phyloP scores from a whole-genome alignment of 2,888 invertebrate genomes.

The Euphydryas editha region DNA sequence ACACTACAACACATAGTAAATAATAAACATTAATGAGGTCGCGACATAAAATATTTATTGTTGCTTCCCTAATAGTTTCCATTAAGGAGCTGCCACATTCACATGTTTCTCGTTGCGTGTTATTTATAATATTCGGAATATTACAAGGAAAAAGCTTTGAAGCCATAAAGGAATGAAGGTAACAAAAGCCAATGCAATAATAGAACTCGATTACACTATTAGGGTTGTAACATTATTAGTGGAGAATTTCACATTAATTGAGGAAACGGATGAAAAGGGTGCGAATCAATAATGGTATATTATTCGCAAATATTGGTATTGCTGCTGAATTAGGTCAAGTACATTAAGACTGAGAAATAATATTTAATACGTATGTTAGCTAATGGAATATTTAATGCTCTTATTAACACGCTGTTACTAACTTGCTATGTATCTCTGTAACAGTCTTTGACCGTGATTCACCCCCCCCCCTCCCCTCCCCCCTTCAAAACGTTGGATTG shows the following conservation, averaged over 20 bases:
- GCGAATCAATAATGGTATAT: constrained; percentile 21
- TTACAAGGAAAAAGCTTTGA: constrained; percentile 31
- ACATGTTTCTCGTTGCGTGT: constrained; percentile 35
- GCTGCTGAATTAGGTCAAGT: constrained; percentile 9
- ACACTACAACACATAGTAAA: not conserved
- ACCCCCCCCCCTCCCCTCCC: too few relatives aligned
- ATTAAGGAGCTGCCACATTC: constrained; percentile 27
- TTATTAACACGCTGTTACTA: too few relatives aligned
- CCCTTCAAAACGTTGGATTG: too few relatives aligned
- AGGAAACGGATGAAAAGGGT: constrained; percentile 22
- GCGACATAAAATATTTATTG: not conserved
- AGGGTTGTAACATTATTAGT: constrained; percentile 38
- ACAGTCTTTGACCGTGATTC: too few relatives aligned
- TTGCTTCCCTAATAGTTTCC: constrained; percentile 22
- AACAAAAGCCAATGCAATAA: constrained; percentile 40
- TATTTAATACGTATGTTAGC: not conserved
- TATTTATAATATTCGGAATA: constrained; percentile 21
- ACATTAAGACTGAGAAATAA: constrained; percentile 8
- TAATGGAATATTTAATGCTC: constrained; percentile 2
- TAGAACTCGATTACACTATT: constrained; percentile 37
- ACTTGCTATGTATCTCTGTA: too few relatives aligned
- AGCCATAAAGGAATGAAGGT: constrained; percentile 29
- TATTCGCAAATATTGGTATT: constrained; percentile 18
- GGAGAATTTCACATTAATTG: constrained; percentile 32
- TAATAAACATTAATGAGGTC: constrained; percentile 2